These are phyloP conservation scores for Drosophila silvestris DNA, from an alignment of 2,888 invertebrate genomes.

Conservation along the genomic window DNA sequence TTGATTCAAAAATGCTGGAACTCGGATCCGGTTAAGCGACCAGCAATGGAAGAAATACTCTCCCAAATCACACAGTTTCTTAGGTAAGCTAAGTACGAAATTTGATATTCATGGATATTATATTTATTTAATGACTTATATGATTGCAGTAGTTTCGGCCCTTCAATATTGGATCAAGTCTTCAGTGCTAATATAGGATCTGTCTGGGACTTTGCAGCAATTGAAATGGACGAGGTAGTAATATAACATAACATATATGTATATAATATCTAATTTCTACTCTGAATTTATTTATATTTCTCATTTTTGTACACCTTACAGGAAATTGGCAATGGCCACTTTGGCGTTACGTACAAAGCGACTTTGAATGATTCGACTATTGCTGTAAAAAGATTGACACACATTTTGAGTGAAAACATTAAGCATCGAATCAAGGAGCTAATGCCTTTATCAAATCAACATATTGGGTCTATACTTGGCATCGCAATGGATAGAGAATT, in stretches of 20 bases:
- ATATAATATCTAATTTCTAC: not conserved
- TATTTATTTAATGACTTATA: not conserved
- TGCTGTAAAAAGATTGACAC: not conserved
- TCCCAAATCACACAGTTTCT: not conserved
- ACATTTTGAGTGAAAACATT: not conserved
- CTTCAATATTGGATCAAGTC: not conserved
- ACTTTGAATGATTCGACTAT: not conserved
- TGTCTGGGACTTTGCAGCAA: not conserved
- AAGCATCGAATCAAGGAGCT: not conserved
- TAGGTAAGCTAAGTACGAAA: not conserved
- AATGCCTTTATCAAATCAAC: not conserved
- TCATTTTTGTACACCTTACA: not conserved
- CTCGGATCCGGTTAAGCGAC: not conserved
- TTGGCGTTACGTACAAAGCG: conserved; percentile 2
- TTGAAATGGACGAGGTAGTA: not conserved
- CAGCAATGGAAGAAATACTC: not conserved
- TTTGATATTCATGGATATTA: not conserved
- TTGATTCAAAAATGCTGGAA: not conserved
- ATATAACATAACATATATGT: not conserved
- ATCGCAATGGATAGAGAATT: not conserved
- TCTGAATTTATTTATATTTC: not conserved
- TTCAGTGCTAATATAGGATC: not conserved
- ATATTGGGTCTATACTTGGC: not conserved
- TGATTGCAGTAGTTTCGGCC: not conserved
- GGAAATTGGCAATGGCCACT: not conserved